Evolutionary conservation across 2,888 invertebrate species (phyloP).

Genomic region (Morpho achilles): DNA sequence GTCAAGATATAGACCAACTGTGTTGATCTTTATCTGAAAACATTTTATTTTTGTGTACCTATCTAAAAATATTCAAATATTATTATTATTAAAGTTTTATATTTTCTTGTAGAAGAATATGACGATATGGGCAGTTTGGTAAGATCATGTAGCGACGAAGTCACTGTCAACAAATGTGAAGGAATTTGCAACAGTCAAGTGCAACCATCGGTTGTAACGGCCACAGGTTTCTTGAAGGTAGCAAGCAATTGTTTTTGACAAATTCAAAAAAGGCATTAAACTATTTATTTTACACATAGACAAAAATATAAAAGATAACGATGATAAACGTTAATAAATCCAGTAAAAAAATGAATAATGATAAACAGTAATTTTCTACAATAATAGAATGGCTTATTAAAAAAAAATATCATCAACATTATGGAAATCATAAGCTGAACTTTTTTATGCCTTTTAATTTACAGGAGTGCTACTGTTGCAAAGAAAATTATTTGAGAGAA

Average conservation of each 20-base stretch:
- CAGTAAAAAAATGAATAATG: no score
- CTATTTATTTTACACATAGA: no score
- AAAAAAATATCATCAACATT: no score
- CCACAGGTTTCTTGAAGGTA: conserved; percentile 94
- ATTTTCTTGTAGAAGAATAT: conserved; percentile 84
- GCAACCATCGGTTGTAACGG: conserved; percentile 92
- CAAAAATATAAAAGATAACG: no score
- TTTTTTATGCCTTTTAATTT: conserved; percentile 29
- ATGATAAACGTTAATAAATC: no score
- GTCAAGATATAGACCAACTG: no score
- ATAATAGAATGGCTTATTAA: no score
- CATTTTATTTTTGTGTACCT: neutral
- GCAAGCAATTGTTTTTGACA: no score
- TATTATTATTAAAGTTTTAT: neutral
- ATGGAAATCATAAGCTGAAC: neutral
- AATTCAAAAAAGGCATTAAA: no score
- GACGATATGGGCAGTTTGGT: conserved; percentile 90
- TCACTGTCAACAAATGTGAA: conserved; percentile 95
- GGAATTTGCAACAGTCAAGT: conserved; percentile 95
- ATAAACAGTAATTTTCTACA: no score
- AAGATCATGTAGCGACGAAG: conserved; percentile 93
- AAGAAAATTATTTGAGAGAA: conserved; percentile 91
- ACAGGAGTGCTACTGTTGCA: conserved; percentile 95
- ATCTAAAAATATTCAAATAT: no score
- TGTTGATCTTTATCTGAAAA: neutral